A percentile compares a stretch with the other conserved stretches of the same genome.
phyloP scores from a whole-genome alignment of 2,888 invertebrate species.

The Cistogaster globosa region DNA sequence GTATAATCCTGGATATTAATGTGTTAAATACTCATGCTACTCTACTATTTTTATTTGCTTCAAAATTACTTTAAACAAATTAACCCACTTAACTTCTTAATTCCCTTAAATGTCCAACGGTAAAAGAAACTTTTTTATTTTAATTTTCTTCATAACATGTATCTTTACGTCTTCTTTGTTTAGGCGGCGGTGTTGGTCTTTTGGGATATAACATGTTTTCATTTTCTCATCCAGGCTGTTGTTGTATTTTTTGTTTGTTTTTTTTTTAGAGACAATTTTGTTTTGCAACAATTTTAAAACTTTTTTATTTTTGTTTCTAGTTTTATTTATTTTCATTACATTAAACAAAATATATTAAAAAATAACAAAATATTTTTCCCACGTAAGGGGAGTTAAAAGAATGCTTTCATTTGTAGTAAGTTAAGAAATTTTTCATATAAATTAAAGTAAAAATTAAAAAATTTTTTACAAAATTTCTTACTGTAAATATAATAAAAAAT shows the following conservation, averaged over 20 bases:
- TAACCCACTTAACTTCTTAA: slow-evolving; percentile 47
- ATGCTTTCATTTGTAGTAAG: background rate
- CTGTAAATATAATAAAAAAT: no score
- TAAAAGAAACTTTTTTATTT: slow-evolving; percentile 25
- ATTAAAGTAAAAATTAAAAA: no score
- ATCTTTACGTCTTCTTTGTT: slow-evolving; percentile 5
- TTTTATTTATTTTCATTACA: slow-evolving; percentile 36
- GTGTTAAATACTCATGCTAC: no score
- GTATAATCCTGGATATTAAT: no score
- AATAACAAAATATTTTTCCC: background rate
- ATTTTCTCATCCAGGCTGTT: slow-evolving; percentile 2
- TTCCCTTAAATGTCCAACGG: slow-evolving; percentile 29
- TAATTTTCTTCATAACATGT: slow-evolving; percentile 30
- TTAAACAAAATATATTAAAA: slow-evolving; percentile 25
- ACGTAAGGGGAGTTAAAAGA: background rate
- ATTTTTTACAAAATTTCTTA: no score
- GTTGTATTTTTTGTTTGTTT: no score
- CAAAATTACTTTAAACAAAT: slow-evolving; percentile 39
- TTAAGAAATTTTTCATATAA: background rate
- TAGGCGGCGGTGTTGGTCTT: slow-evolving; percentile 35
- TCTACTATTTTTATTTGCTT: background rate
- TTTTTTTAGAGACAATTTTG: slow-evolving; percentile 41
- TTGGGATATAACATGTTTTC: slow-evolving; percentile 44
- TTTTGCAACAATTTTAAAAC: slow-evolving; percentile 51
- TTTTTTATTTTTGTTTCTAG: slow-evolving; percentile 18